Evolutionary conservation across 2,888 invertebrate genomes (phyloP), one percentile per base, ranked within the genome.

Genomic region (Emesis furor): DNA sequence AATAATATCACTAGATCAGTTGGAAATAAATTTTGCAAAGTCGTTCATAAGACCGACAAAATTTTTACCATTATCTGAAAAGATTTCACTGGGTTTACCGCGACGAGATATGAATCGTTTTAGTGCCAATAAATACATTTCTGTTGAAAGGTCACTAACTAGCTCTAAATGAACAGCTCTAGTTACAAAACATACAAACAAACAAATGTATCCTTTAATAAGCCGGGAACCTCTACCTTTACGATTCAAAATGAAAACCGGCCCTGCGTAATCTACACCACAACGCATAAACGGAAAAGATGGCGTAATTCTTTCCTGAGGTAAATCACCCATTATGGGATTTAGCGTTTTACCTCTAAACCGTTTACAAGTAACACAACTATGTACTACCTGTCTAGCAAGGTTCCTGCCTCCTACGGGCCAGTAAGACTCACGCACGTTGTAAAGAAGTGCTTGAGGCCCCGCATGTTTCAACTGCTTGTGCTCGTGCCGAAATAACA

Each of bases 241-340:
- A 1, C 71, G 55, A 67, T 75, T 78, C n/a, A 79, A 39, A 7
- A 77, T 69, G 24, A 67, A 62, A 17, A 81, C n/a, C 3, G 84
- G 84, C 0, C 84, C 81, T 10, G 74, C 67, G 42, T 78, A 74
- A 37, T 79, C 79, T 24, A 74, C 74, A 17, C 79, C 79, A 74
- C 68, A 37, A 12, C 14, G 7, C 17, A 39, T 51, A 42, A 73
- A 78, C 6, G 73, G 73, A 51, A 73, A 76, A 14, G 69, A 59
- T 14, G 73, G 55, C 1, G 35, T 7, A 55, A 74, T 39, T 24
- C 74, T 46, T 69, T 79, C 65, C 35, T 32, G 10, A 6, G 74
- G 79, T 68, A 79, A 79, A 62, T 79, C 68, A 8, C 79, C 79
- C 74, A 79, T 79, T 35, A 73, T 5, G 35, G 73, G 73, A 14